Conservation (phyloP, 2,888 invertebrate species). For the Oscheius sp. region DNA sequence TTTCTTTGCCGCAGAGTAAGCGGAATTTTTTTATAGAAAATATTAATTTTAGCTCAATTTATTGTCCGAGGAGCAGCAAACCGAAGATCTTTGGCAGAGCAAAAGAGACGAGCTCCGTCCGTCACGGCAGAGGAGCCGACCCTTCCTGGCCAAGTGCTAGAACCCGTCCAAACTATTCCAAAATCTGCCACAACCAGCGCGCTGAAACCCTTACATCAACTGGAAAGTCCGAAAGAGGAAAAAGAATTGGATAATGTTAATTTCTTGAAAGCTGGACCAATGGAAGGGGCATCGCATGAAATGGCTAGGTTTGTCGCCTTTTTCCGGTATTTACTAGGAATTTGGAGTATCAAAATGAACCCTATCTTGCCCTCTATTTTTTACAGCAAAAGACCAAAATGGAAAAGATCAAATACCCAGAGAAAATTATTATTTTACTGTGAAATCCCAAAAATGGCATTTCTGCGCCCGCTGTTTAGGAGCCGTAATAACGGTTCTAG, state of each 20-base stretch:
- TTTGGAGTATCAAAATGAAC: too few species aligned
- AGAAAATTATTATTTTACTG: neutral
- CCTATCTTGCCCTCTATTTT: too few species aligned
- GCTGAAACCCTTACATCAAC: slow-evolving; percentile 32
- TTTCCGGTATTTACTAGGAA: too few species aligned
- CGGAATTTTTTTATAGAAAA: slow-evolving; percentile 6
- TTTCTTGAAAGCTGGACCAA: slow-evolving; percentile 43
- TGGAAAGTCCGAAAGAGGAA: slow-evolving; percentile 17
- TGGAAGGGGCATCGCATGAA: slow-evolving; percentile 10
- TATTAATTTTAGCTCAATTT: slow-evolving; percentile 52
- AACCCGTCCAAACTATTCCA: slow-evolving; percentile 45
- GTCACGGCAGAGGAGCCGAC: slow-evolving; percentile 44
- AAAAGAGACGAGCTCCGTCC: slow-evolving; percentile 40
- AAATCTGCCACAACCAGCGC: slow-evolving; percentile 60
- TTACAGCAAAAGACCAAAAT: too few species aligned
- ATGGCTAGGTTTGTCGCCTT: slow-evolving; percentile 16
- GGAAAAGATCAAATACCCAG: too few species aligned
- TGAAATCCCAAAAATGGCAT: too few species aligned
- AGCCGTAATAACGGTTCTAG: too few species aligned
- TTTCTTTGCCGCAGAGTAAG: slow-evolving; percentile 68
- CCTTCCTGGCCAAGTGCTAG: slow-evolving; percentile 48
- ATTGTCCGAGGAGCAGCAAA: slow-evolving; percentile 44
- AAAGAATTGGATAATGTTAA: slow-evolving; percentile 55
- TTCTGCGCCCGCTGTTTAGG: too few species aligned
- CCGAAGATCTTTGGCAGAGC: slow-evolving; percentile 43